Evolutionary conservation across 2,888 invertebrate genomes (phyloP), one percentile per base, ranked within the genome.

Genomic region (Conchocele bisecta): DNA sequence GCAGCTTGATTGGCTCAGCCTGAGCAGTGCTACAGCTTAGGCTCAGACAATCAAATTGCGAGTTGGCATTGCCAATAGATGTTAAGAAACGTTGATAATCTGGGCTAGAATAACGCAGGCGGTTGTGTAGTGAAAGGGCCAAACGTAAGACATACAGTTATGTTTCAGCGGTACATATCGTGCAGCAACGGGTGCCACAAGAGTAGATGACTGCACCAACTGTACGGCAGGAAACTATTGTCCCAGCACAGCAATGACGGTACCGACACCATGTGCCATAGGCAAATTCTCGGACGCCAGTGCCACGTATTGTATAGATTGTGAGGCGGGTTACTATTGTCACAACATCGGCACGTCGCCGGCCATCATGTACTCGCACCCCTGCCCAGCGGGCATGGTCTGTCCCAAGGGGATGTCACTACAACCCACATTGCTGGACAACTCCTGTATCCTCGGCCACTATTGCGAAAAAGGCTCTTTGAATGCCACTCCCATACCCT

Each of bases 221-320:
- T 90, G 90, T 75, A 82, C 82, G 6, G 89, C 88, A 29, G 90
- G 90, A 9, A 88, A 82, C 57, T 89, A 90, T 70, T 90, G 90
- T 60, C 89, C 89, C 11, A 81, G 69, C 0, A 66, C 65, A 15
- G 86, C 80, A 1, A 86, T 81, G 39, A 74, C 79, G 0, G 81
- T 82, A 6, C 88, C 89, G 2, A 42, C 86, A 13, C 75, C 82
- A 9, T 90, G 90, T 81, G 86, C 78, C 28, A 89, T 88, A 65
- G 90, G 90, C 5, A 86, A 85, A 44, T 90, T 83, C 82, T 90
- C 89, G 5, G 84, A 79, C 51, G 66, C 81, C 1, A 85, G 89
- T 6, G 87, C 88, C 1, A 59, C 64, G 1, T 48, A n/a, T 5
- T 90, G 90, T 66, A 77, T 81, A 0, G 71, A 68, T 0, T 89